These are phyloP conservation scores for Anser brachyrhynchus DNA, from an alignment of 2,113 vertebrate species.

Conservation along the genomic window DNA sequence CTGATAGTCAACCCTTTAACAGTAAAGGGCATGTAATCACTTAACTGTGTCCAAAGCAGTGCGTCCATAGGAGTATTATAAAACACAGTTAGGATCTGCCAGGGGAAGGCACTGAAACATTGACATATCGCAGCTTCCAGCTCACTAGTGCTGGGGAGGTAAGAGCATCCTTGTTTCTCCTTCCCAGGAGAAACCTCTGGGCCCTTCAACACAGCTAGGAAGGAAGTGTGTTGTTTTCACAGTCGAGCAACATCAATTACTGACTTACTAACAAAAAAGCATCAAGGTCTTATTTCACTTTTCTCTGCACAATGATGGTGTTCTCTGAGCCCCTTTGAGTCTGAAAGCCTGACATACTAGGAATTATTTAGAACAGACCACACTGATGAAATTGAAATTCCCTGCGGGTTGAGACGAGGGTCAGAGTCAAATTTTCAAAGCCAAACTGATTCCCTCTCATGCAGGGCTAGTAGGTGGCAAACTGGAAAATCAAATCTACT, in stretches of 20 bases:
- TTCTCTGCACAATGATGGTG: not conserved
- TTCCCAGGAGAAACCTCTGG: not conserved
- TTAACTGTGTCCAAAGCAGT: not conserved
- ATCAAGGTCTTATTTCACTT: not conserved
- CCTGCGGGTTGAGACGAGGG: not conserved
- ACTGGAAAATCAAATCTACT: constrained; percentile 57
- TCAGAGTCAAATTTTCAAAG: constrained; percentile 21
- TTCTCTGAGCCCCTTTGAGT: not conserved
- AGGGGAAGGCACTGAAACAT: not conserved
- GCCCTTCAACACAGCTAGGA: not conserved
- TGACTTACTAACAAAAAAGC: not conserved
- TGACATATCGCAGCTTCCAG: not conserved
- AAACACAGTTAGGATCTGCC: not conserved
- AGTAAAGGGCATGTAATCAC: not conserved
- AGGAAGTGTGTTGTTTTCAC: not conserved
- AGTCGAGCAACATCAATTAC: not conserved
- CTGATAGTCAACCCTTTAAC: not conserved
- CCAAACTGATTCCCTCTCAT: not conserved
- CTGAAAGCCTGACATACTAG: not conserved
- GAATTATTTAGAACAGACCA: not conserved
- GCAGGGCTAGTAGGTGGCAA: constrained; percentile 19
- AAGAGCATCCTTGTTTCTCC: not conserved
- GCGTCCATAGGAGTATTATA: not conserved
- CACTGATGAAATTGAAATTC: constrained; percentile 18
- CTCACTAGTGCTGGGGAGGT: not conserved